Evolutionary conservation across 2,888 invertebrate genomes (phyloP), one percentile per base, ranked within the genome.

Genomic region (Carcina quercana): DNA sequence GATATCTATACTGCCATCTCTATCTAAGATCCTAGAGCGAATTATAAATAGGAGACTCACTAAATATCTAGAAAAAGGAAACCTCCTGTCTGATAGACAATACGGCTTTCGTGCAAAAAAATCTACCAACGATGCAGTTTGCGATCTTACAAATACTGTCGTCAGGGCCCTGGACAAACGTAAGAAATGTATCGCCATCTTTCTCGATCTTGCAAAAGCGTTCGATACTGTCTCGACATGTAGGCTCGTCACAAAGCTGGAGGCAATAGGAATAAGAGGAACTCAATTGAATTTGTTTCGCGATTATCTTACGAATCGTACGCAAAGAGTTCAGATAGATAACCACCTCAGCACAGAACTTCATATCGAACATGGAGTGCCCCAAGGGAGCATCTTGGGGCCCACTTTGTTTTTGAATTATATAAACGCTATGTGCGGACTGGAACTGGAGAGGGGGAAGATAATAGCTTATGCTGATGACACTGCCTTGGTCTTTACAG

Each of bases 211-310:
- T n/a, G 13, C 28, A 3, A 28, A 28, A 8, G 28, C 28, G 2
- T 28, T 28, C 13, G 30, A 40, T n/a, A 34, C 31, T 13, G 34
- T 36, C n/a, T 37, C 36, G 5, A 12, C 37, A 11, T 20, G 34
- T 7, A 30, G 15, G 3, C 17, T 30, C 2, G 2, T 30, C 6
- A 2, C 8, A 2, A 24, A 24, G 8, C 22, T 30, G 15, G 24
- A 30, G 7, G 3, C 4, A 2, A 24, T 24, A 2, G 24, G 24
- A 7, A 10, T 30, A 4, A 14, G 30, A 3, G 30, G 30, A 3
- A 7, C 7, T 1, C 4, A 8, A 2, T 15, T 29, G 8, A 11
- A 14, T n/a, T 5, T 29, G 5, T 29, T 29, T 10, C 5, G 7
- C 2, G 17, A 20, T n/a, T 30, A 30, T 14, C 24, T 30, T 8